Conservation (phyloP, 2,113 vertebrate genomes). For the Bothrops jararaca region DNA sequence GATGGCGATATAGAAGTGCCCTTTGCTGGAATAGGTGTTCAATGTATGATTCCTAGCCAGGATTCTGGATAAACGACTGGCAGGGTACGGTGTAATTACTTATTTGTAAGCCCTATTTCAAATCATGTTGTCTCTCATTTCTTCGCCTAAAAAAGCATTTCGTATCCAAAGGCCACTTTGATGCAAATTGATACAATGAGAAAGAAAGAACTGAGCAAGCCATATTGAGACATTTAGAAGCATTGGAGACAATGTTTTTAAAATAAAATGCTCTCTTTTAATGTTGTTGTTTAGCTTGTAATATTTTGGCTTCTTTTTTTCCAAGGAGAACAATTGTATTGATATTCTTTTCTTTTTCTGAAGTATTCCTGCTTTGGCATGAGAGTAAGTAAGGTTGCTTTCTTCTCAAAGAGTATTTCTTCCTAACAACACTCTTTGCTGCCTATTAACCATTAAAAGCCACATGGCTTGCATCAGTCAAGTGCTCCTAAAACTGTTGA, state of each 20-base stretch:
- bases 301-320: not conserved
- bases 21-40: not conserved
- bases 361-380: slow-evolving; percentile 16
- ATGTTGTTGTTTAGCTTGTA: not conserved
- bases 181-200: not conserved
- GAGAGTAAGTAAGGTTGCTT: not conserved
- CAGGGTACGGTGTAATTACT: not conserved
- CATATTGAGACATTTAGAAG: not conserved
- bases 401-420: slow-evolving; percentile 7
- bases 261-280: not conserved
- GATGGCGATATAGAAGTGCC: not conserved
- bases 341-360: slow-evolving; percentile 10
- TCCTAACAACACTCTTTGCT: slow-evolving; percentile 26
- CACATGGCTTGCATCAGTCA: slow-evolving; percentile 47
- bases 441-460: slow-evolving; percentile 39
- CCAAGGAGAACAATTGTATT: not conserved
- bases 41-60: not conserved
- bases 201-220: not conserved
- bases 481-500: slow-evolving; percentile 53
- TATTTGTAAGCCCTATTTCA: not conserved
- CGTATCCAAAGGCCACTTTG: not conserved
- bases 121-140: not conserved
- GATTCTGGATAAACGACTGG: not conserved
- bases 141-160: not conserved
- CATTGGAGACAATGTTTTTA: not conserved